phyloP scores from a whole-genome alignment of 2,797 vertebrate species.

The Molossus alvarezi region DNA sequence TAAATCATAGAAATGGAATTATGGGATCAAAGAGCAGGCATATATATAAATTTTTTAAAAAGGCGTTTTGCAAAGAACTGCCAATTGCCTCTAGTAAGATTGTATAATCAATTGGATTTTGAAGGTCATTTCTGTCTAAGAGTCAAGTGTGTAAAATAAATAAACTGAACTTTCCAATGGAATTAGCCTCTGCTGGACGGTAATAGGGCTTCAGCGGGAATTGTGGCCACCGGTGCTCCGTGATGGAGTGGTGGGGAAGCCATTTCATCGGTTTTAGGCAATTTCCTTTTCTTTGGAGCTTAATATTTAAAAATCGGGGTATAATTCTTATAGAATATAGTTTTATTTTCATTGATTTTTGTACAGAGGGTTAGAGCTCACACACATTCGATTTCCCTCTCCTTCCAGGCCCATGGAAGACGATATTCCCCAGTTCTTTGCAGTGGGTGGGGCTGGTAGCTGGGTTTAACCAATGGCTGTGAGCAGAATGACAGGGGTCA shows the following conservation, averaged over 20 bases:
- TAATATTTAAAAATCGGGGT: constrained; percentile 52
- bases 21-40: constrained; percentile 22
- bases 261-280: neutral
- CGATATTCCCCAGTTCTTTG: neutral
- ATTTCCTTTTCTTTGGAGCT: constrained; percentile 50
- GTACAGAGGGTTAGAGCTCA: neutral
- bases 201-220: constrained; percentile 57
- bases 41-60: neutral
- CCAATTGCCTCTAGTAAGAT: constrained; percentile 58
- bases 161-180: constrained; percentile 80
- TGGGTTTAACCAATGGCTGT: neutral
- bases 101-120: constrained; percentile 69
- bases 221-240: neutral
- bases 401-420: neutral
- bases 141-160: constrained; percentile 67
- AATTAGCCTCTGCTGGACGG: constrained; percentile 68
- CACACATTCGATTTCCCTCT: neutral
- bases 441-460: neutral
- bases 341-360: constrained; percentile 34
- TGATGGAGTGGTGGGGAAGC: neutral
- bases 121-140: constrained; percentile 78
- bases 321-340: constrained; percentile 8
- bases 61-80: constrained; percentile 69
- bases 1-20: constrained; percentile 65
- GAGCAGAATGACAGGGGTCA: neutral